Base-by-base conservation (phyloP, 2,113 vertebrate genomes). In the Nesospiza acunhae region DNA sequence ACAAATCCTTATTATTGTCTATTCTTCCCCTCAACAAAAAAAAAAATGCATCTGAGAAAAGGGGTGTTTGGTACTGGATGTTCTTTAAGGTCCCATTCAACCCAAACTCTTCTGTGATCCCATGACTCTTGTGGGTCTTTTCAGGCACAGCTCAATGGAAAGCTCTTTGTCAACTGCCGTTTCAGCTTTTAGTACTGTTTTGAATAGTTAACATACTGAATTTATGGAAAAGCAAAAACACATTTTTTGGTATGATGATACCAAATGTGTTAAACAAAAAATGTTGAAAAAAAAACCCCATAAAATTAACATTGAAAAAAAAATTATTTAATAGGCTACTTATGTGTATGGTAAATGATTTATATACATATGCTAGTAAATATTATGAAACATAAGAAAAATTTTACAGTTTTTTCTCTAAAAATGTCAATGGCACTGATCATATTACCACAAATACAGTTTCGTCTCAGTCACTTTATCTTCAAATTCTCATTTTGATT, bases 201-300 rank as follows among this genome's bases (percentile, higher is more conserved):
- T 50, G 11, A 52, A 58, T 11, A n/a, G 23, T 14, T 56, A 28
- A 31, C 4, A 31, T 5, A 12, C 22, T 6, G 20, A 41, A 67
- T 56, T 76, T 52, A 4, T 47, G 11, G 22, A 77, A 67, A 73
- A 41, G 16, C 5, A 73, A 73, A 62, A 59, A 1, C 28, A 46
- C n/a, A 4, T 28, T 3, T 41, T 66, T 50, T 55, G 6, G 3
- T 60, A 33, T 30, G 14, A 70, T 35, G 30, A 35, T 28, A 35
- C 20, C 35, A 83, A 59, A 26, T 23, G 4, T 50, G 7, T 26
- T 84, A 72, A 62, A 28, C 3, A 23, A 62, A 66, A 69, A 50
- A 2, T 11, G 6, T 13, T 44, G 7, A 7, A 41, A 78, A 73
- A 73, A 10, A 24, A 17, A 0, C 13, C 0, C 6, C 9, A 24